phyloP scores from a whole-genome alignment of 2,797 vertebrate species.

The Adelosebastes latens region DNA sequence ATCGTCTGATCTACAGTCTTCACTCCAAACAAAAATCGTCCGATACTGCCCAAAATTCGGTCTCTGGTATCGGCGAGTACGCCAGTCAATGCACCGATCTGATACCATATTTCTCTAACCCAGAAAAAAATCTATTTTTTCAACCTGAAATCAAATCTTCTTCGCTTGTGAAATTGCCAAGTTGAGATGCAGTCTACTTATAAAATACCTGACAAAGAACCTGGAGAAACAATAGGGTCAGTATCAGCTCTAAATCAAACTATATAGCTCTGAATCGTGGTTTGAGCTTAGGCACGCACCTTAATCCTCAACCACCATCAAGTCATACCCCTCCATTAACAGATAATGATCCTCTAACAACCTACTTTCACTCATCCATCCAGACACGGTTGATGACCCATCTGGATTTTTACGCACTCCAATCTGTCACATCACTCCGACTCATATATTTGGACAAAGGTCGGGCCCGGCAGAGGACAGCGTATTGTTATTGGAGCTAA shows the following conservation, averaged over 20 bases:
- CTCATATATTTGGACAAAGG: conserved; percentile 34
- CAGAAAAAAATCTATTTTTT: no score
- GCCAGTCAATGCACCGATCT: no score
- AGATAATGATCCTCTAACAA: conserved; percentile 50
- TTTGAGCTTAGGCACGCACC: background rate
- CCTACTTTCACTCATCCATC: conserved; percentile 33
- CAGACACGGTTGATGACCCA: conserved; percentile 44
- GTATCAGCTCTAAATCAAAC: background rate
- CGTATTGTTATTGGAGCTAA: conserved; percentile 19
- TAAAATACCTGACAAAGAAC: background rate
- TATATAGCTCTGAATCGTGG: background rate
- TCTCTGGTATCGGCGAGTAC: no score
- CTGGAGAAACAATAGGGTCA: background rate
- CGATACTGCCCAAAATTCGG: no score
- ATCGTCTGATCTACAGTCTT: no score
- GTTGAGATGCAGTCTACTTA: no score
- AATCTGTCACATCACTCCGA: conserved; percentile 41
- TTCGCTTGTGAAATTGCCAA: no score
- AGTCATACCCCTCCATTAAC: conserved; percentile 34
- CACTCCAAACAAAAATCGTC: no score
- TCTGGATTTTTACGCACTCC: conserved; percentile 47
- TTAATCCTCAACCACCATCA: conserved; percentile 26
- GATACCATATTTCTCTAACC: no score
- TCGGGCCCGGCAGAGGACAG: conserved; percentile 13
- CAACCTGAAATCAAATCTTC: no score